Evolutionary conservation across 1,140 invertebrate genomes (phyloP).

Genomic region (Cyrtorhinus lividipennis): DNA sequence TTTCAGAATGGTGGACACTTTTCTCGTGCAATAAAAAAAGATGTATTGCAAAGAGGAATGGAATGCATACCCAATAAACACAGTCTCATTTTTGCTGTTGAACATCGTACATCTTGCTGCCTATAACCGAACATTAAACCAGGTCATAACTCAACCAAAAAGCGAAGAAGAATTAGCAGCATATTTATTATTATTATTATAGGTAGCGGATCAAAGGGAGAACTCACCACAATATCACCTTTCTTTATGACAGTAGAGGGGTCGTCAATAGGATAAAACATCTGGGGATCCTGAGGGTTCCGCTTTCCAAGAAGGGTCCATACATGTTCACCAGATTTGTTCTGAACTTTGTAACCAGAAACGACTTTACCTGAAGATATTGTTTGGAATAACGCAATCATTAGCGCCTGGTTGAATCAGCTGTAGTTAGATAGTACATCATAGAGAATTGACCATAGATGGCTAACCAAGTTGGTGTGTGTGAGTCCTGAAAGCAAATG

Average conservation of each 20-base stretch:
- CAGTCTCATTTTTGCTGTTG: slow-evolving; percentile 45
- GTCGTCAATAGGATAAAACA: slow-evolving; percentile 83
- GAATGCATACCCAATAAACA: slow-evolving; percentile 63
- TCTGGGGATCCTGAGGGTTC: slow-evolving; percentile 82
- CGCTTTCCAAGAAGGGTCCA: slow-evolving; percentile 82
- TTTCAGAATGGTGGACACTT: too few relatives aligned
- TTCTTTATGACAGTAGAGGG: slow-evolving; percentile 37
- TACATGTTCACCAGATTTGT: slow-evolving; percentile 40
- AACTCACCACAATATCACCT: slow-evolving; percentile 57
- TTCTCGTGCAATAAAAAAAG: too few relatives aligned
- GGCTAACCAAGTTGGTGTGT: slow-evolving; percentile 80
- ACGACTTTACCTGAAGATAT: slow-evolving; percentile 54
- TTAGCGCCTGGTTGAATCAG: too few relatives aligned
- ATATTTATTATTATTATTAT: too few relatives aligned
- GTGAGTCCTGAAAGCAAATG: slow-evolving; percentile 89
- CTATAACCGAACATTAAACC: too few relatives aligned
- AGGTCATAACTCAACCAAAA: too few relatives aligned
- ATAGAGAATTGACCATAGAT: too few relatives aligned
- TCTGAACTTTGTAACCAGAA: slow-evolving; percentile 64
- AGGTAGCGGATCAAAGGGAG: too few relatives aligned
- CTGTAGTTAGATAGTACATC: too few relatives aligned
- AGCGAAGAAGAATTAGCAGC: too few relatives aligned
- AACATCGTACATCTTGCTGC: slow-evolving; percentile 86
- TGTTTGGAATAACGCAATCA: too few relatives aligned
- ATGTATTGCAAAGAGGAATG: too few relatives aligned